Percentiles rank a stretch among this genome's conserved stretches.
phyloP scores from a whole-genome alignment of 2,797 vertebrate genomes.

The Neomorphus geoffroyi region DNA sequence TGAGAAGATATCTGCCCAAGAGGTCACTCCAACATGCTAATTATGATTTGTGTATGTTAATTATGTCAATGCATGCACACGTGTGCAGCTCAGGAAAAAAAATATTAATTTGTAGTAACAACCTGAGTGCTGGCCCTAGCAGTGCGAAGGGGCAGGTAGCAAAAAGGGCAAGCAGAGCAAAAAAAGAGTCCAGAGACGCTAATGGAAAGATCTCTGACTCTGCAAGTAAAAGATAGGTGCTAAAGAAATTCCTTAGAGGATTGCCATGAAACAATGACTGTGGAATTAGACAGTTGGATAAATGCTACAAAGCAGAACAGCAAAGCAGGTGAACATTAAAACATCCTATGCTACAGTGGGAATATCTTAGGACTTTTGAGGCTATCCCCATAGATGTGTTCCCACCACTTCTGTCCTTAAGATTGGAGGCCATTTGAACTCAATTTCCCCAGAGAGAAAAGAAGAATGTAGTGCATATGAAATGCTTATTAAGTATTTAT shows the following conservation, averaged over 20 bases:
- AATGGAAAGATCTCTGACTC: neutral
- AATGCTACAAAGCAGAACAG: neutral
- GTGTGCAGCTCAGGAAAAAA: neutral
- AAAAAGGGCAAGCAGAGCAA: conserved; percentile 23
- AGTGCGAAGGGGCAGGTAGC: conserved; percentile 3
- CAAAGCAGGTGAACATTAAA: neutral
- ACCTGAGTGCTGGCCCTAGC: neutral
- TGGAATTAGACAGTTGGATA: neutral
- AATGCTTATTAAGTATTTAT: neutral
- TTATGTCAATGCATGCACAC: conserved; percentile 48
- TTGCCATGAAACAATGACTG: neutral
- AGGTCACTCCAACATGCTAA: conserved; percentile 58
- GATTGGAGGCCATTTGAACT: neutral
- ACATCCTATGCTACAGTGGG: neutral
- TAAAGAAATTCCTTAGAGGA: neutral
- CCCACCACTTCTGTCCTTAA: neutral
- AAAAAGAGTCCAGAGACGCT: neutral
- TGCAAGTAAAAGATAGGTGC: neutral
- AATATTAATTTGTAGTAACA: conserved; percentile 55
- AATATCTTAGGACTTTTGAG: neutral
- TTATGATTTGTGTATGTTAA: conserved; percentile 66
- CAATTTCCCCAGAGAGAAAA: neutral
- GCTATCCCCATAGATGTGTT: neutral
- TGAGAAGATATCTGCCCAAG: neutral
- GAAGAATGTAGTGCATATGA: neutral